phyloP scores from a whole-genome alignment of 2,113 vertebrate species.

The Cyphomyrus plagiostoma region DNA sequence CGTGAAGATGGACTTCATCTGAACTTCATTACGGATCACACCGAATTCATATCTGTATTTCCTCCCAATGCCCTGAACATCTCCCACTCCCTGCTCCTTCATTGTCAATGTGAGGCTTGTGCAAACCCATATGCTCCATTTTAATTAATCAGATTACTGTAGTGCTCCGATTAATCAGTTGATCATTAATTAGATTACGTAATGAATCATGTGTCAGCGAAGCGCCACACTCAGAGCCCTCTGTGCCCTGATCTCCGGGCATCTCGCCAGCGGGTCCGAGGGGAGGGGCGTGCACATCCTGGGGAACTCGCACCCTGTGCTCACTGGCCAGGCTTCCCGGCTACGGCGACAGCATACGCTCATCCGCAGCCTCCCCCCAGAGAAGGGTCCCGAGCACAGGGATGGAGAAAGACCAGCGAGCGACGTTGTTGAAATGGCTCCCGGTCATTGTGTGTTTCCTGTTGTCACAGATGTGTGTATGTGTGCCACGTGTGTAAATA shows the following conservation, averaged over 20 bases:
- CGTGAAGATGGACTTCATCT: neutral
- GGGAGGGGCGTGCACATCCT: neutral
- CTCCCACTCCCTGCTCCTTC: neutral
- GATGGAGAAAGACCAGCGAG: neutral
- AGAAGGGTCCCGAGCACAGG: neutral
- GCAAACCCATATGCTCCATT: neutral
- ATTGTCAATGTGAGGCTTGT: neutral
- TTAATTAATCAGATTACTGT: conserved; percentile 12
- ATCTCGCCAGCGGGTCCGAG: neutral
- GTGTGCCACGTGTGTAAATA: conserved; percentile 24
- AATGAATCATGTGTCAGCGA: neutral
- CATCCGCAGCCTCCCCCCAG: neutral
- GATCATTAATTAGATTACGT: neutral
- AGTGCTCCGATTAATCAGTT: neutral
- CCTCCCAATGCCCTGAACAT: neutral
- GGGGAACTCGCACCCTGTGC: neutral
- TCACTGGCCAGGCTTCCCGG: neutral
- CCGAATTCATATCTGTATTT: neutral
- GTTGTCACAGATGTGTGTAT: conserved; percentile 14
- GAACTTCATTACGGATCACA: neutral
- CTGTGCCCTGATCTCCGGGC: neutral
- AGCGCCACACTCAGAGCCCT: neutral
- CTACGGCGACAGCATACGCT: neutral
- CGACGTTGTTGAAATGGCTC: neutral
- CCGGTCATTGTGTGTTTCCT: neutral